These are phyloP conservation scores for Cephus pygmeus DNA, from an alignment of 2,888 invertebrate genomes.

Conservation along the genomic window DNA sequence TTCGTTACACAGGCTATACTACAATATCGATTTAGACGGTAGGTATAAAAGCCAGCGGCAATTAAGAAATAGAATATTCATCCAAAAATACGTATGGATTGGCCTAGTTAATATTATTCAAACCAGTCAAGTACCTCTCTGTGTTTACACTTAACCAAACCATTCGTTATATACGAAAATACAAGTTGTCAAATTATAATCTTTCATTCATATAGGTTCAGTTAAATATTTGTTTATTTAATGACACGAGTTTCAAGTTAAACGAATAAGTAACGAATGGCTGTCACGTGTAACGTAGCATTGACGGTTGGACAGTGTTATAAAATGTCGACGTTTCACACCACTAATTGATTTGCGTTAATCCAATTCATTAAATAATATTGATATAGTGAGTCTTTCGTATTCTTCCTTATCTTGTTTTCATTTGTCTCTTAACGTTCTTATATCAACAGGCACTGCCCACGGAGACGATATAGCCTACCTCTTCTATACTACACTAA, in stretches of 20 bases:
- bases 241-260: neutral
- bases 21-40: conserved; percentile 21
- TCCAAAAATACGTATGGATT: neutral
- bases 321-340: neutral
- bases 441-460: conserved; percentile 65
- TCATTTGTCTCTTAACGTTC: neutral
- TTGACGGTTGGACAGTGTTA: neutral
- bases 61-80: neutral
- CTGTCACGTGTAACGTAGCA: neutral
- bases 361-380: neutral
- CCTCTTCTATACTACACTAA: conserved; percentile 64
- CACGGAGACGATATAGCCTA: conserved; percentile 74
- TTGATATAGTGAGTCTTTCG: neutral
- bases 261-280: neutral
- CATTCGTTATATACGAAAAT: neutral
- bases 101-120: neutral
- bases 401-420: neutral
- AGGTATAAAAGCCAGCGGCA: neutral
- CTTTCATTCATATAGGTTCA: neutral
- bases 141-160: neutral
- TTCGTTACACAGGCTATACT: conserved; percentile 23
- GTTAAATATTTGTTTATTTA: neutral
- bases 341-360: neutral
- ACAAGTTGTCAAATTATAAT: neutral
- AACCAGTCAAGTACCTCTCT: neutral